Evolutionary conservation across 2,888 invertebrate genomes (phyloP).

Genomic region (Caradrina kadenii): DNA sequence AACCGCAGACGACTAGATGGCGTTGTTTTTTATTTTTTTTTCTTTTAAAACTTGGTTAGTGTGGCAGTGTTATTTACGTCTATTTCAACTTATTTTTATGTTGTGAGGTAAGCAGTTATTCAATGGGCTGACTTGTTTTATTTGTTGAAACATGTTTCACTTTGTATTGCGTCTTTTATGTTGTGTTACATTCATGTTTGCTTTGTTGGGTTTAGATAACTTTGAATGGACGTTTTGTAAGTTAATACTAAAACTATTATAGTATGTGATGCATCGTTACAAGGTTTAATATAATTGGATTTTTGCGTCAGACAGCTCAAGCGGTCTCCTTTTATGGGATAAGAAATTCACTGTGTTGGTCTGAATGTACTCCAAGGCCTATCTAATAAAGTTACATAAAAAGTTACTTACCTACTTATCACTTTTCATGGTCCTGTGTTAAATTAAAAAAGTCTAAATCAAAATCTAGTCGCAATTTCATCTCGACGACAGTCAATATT

Average conservation of each 20-base stretch:
- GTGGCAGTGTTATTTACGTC: constrained; percentile 29
- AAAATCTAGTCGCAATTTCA: too few relatives aligned
- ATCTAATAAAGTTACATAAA: too few relatives aligned
- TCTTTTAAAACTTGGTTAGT: constrained; percentile 53
- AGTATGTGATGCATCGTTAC: too few relatives aligned
- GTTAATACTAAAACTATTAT: neutral
- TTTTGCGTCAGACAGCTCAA: too few relatives aligned
- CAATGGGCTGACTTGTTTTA: constrained; percentile 52
- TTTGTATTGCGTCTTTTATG: constrained; percentile 1
- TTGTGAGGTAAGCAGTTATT: constrained; percentile 45
- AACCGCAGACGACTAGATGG: constrained; percentile 72
- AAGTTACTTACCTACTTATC: too few relatives aligned
- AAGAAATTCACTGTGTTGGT: too few relatives aligned
- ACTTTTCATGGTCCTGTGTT: too few relatives aligned
- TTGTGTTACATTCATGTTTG: neutral
- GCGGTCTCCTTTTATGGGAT: too few relatives aligned
- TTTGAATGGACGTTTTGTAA: neutral
- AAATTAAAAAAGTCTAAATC: too few relatives aligned
- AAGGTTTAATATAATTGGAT: too few relatives aligned
- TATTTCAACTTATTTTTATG: constrained; percentile 41
- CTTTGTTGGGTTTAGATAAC: neutral
- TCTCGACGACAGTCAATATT: too few relatives aligned
- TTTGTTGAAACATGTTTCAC: constrained; percentile 17
- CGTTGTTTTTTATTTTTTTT: constrained; percentile 69
- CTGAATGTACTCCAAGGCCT: too few relatives aligned